These are phyloP conservation scores for Saimiri boliviensis DNA, from an alignment of 2,113 vertebrate species.

Conservation along the genomic window DNA sequence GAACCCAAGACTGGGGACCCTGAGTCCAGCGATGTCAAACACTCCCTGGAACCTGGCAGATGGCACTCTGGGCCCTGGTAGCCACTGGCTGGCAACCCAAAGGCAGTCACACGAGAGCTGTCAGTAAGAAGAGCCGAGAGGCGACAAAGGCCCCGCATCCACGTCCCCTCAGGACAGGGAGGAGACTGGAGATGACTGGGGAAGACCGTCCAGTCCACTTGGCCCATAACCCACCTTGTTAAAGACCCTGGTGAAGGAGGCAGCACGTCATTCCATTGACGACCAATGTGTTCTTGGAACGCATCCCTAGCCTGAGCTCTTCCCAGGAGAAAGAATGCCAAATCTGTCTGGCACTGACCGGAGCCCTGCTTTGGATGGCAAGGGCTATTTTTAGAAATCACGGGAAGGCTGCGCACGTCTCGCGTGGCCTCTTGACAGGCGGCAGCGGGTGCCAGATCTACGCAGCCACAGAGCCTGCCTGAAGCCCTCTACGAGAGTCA, in stretches of 20 bases:
- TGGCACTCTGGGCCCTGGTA: background rate
- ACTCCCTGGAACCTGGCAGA: background rate
- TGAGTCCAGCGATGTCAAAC: rapidly evolving
- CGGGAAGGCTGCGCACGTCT: background rate
- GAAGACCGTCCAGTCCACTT: background rate
- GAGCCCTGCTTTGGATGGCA: background rate
- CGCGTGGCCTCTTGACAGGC: background rate
- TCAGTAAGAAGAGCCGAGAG: background rate
- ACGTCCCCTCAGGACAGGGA: background rate
- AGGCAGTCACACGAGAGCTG: background rate
- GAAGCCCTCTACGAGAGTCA: background rate
- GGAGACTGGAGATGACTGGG: rapidly evolving
- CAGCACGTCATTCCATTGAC: rapidly evolving
- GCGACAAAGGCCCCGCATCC: rapidly evolving
- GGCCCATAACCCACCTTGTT: rapidly evolving
- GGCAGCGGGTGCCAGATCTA: background rate
- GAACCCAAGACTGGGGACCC: background rate
- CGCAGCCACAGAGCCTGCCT: background rate
- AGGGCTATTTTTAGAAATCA: constrained; percentile 72
- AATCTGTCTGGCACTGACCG: background rate
- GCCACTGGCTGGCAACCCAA: background rate
- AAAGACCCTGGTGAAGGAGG: background rate
- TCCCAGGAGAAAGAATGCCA: background rate
- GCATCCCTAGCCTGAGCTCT: background rate
- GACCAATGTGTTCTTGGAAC: background rate